Evolutionary conservation across 1,140 invertebrate species (phyloP), one percentile per base, ranked within the genome.

Genomic region (Zaprionus gabonicus): DNA sequence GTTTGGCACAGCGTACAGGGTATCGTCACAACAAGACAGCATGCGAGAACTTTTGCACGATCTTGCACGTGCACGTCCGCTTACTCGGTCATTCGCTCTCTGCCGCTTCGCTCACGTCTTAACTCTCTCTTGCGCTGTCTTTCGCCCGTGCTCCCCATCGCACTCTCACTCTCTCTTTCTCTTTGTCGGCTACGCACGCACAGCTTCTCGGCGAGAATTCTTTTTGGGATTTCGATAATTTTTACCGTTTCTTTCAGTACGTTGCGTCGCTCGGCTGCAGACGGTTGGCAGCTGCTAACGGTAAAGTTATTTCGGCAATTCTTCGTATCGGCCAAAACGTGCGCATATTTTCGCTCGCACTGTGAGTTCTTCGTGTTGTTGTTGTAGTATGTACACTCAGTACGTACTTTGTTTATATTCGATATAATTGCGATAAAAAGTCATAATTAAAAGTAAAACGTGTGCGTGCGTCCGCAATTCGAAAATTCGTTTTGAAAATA

Each of bases 401-500:
- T 51, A 20, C 46, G 20, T 25, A 51, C 86, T 51, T 64, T 85
- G 82, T 88, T 90, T 88, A 84, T 81, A 69, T 55, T 53, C 56
- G 64, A 75, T 78, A 84, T 81, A 81, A 84, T 78, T 69, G 68
- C 75, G 62, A 81, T 68, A 83, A 87, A 88, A 80, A 77, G 76
- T 49, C 72, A 74, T 79, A 80, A 87, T 76, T 71, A 79, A 81
- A 78, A 70, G 77, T 76, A 79, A 77, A 80, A 68, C 65, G 70
- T 59, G 7, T 25, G 38, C 62, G 64, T 68, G 56, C 69, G 60
- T 69, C 46, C 41, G 31, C 28, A 57, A 65, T 49, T n/a, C 12
- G 38, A 64, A 71, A 71, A 36, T 65, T 34, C 55, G 49, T 76
- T 76, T 79, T 66, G 41, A 68, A 56, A 64, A 60, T 46, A 44